Evolutionary conservation across 1,140 invertebrate species (phyloP).

Genomic region (Gerris buenoi): DNA sequence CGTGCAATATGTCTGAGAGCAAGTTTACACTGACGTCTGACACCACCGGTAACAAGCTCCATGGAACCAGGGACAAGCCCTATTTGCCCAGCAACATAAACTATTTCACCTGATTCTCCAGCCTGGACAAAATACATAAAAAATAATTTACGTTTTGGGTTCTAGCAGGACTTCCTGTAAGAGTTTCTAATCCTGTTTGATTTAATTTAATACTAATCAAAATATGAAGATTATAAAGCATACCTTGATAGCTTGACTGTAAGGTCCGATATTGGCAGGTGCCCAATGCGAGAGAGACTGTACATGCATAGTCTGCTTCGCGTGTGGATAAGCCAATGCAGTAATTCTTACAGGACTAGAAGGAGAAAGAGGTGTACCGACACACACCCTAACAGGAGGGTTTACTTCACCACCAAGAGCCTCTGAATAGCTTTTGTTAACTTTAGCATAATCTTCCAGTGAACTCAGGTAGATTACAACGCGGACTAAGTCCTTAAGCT

Average conservation of each 20-base stretch:
- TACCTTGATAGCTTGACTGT: conserved; percentile 78
- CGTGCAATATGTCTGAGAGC: conserved; percentile 66
- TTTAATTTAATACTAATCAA: no score
- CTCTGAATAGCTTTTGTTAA: conserved; percentile 64
- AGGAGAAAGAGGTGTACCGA: conserved; percentile 56
- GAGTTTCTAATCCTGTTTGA: no score
- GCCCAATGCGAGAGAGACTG: conserved; percentile 92
- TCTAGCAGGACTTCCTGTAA: no score
- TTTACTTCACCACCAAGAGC: conserved; percentile 60
- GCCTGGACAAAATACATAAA: no score
- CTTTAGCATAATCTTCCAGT: conserved; percentile 56
- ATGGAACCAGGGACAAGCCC: conserved; percentile 74
- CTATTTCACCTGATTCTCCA: conserved; percentile 43
- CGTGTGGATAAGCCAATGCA: conserved; percentile 45
- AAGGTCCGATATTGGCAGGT: conserved; percentile 87
- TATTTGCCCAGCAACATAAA: conserved; percentile 82
- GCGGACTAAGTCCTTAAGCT: conserved; percentile 52
- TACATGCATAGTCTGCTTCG: conserved; percentile 71
- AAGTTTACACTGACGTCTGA: conserved; percentile 60
- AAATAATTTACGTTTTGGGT: no score
- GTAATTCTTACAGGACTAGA: conserved; percentile 62
- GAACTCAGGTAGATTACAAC: conserved; percentile 67
- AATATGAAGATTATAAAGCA: no score
- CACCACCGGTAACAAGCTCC: conserved; percentile 51
- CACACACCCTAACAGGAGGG: conserved; percentile 76